Base-by-base conservation (phyloP, 2,113 vertebrate species). In the Cottus gobio region DNA sequence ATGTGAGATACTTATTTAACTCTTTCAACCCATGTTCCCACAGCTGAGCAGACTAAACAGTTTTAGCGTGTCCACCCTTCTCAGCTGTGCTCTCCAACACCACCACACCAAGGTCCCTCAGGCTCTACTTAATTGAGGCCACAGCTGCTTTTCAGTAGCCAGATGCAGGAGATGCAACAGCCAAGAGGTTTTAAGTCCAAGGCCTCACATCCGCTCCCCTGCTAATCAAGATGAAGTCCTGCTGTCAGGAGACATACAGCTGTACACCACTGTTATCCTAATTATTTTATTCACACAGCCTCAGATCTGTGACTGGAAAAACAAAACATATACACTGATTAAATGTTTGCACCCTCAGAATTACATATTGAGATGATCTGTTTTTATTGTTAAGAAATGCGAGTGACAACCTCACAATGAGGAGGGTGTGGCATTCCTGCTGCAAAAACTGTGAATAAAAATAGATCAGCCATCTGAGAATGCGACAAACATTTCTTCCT, bases 381-480 rank as follows among this genome's bases (percentile, higher is more conserved):
- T 67, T 63, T 67, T 26, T 7, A 36, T 48, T 75, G 31, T 16
- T 44, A 18, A 52, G 34, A 50, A 54, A 36, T 58, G 31, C 4
- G 18, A 52, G 1, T 39, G 12, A 11, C 26, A 18, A 48, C 28
- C n/a, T 58, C 15, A 48, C 24, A 64, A 26, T 44, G 5, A 63
- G 6, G 42, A 61, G 34, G 6, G 7, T 7, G 22, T 30, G 18
- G 16, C 16, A 11, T 67, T 82, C 20, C 52, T 52, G 20, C 39
- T 66, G 36, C 26, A 39, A 11, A 15, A 48, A 36, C 20, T 42
- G 9, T 28, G 48, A 66, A 31, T 77, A 87, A 63, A 89, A 86
- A 87, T 85, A 80, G 66, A 76, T 74, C 48, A 57, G 3, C 57
- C 48, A 34, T 69, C 63, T 44, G 68, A 68, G n/a, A 79, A 48